These are phyloP conservation scores for Egretta garzetta DNA, from an alignment of 2,113 vertebrate species.

Conservation along the genomic window DNA sequence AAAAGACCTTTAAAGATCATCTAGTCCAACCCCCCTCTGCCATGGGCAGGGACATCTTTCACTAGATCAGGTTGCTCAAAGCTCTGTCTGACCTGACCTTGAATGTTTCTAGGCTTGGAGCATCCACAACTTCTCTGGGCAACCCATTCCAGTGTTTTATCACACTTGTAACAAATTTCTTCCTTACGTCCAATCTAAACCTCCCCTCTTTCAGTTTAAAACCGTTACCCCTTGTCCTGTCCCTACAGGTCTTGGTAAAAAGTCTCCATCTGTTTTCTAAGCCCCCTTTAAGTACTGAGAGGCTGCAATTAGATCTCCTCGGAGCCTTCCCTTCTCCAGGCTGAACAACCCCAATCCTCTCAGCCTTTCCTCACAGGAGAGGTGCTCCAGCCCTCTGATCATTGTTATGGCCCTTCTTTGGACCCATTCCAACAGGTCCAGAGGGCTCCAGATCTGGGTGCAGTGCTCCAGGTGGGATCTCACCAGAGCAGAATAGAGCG, in stretches of 20 bases:
- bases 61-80: background rate
- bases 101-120: background rate
- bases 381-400: background rate
- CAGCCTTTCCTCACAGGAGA: rapidly evolving
- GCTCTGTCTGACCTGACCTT: background rate
- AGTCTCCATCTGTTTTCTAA: background rate
- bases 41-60: rapidly evolving
- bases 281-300: background rate
- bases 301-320: background rate
- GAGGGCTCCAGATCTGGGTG: rapidly evolving
- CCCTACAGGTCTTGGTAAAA: rapidly evolving
- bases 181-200: background rate
- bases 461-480: background rate
- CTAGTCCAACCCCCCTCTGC: background rate
- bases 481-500: background rate
- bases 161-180: background rate
- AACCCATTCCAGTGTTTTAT: background rate
- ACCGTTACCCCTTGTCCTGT: rapidly evolving
- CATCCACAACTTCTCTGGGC: background rate
- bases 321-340: background rate
- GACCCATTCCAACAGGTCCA: rapidly evolving
- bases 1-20: background rate
- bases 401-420: background rate
- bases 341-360: background rate
- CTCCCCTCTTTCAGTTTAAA: background rate